Conservation (phyloP, 2,888 invertebrate species). For the Coecobrya sp. region DNA sequence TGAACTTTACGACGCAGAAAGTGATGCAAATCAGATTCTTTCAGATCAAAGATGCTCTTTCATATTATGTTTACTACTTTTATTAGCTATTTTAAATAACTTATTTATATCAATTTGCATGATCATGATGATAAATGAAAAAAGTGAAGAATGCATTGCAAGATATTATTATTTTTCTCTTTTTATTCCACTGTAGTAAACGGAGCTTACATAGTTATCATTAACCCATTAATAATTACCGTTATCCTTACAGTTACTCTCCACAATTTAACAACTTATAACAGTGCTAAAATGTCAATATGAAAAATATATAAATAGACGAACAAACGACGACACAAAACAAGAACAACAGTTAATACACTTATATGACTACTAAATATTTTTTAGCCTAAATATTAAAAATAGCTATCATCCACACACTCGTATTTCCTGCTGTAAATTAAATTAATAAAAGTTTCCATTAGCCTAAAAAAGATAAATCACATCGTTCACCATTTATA, state of each 20-base stretch:
- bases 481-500: conserved; percentile 51
- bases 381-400: background rate
- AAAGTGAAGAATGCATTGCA: background rate
- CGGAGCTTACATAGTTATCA: background rate
- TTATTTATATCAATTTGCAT: no score
- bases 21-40: no score
- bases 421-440: background rate
- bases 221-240: background rate
- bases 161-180: background rate
- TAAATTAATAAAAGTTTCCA: background rate
- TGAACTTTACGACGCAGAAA: no score
- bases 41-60: no score
- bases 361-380: background rate
- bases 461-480: background rate
- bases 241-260: background rate
- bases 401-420: background rate
- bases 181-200: background rate
- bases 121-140: no score
- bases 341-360: conserved; percentile 20
- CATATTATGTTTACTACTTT: no score
- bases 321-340: conserved; percentile 32
- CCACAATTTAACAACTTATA: conserved; percentile 25
- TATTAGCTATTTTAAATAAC: no score
- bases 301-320: conserved; percentile 78
- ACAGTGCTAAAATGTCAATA: conserved; percentile 56